Evolutionary conservation across 2,888 invertebrate species (phyloP).

Genomic region (Protophormia terraenovae): DNA sequence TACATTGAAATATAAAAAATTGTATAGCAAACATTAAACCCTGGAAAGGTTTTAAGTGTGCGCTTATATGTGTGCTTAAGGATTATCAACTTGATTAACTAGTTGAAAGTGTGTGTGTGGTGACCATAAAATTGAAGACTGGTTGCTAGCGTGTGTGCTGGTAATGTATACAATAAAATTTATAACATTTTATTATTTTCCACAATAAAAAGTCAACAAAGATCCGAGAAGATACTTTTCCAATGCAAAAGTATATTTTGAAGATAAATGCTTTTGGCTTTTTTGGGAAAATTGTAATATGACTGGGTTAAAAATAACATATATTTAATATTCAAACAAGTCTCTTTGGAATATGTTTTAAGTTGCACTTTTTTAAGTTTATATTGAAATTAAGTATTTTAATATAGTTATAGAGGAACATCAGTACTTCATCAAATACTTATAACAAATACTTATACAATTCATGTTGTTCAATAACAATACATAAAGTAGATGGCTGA

Average conservation of each 20-base stretch:
- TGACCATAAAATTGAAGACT: conserved; percentile 17
- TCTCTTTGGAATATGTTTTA: not conserved
- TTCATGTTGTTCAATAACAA: no score
- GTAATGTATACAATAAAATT: conserved; percentile 54
- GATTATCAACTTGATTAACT: not conserved
- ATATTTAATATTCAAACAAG: not conserved
- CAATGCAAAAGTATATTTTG: not conserved
- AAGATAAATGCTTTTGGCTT: not conserved
- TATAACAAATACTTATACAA: no score
- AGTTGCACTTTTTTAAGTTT: no score
- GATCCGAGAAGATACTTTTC: not conserved
- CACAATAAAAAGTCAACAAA: not conserved
- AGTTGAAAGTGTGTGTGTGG: conserved; percentile 9
- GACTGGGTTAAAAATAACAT: not conserved
- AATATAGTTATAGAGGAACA: no score
- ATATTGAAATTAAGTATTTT: no score
- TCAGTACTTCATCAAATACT: no score
- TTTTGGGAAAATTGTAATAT: not conserved
- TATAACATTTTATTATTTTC: conserved; percentile 1
- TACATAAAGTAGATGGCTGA: no score
- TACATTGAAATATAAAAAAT: not conserved
- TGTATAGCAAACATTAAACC: not conserved
- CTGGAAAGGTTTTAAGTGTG: not conserved
- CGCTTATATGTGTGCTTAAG: not conserved
- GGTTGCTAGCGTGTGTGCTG: conserved; percentile 42